Percentiles rank a stretch among this genome's conserved stretches.
phyloP scores from a whole-genome alignment of 2,113 vertebrate species.

The Martes martes region DNA sequence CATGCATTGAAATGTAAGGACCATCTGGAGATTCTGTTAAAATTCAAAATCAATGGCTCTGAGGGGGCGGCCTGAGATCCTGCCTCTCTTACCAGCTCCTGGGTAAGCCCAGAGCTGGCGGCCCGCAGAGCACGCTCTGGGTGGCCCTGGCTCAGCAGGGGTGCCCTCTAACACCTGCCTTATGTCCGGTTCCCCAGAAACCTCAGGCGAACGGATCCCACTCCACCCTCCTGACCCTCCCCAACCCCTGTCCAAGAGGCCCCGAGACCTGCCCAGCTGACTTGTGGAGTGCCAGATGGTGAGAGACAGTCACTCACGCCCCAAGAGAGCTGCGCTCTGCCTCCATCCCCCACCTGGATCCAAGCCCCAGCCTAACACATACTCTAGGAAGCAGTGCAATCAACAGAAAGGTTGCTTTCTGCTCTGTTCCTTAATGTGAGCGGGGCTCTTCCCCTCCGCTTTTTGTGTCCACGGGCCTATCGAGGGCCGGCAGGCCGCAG shows the following conservation, averaged over 20 bases:
- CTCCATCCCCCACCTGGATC: too few relatives aligned
- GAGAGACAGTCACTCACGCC: not conserved
- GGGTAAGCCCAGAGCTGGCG: not conserved
- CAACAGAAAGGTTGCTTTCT: not conserved
- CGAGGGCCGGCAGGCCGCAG: not conserved
- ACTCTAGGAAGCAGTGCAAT: too few relatives aligned
- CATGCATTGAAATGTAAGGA: not conserved
- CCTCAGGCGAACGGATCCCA: not conserved
- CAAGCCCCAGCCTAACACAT: not conserved
- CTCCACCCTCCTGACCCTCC: not conserved
- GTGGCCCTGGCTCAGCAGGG: too few relatives aligned
- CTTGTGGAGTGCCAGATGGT: not conserved
- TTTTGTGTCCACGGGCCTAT: rapidly evolving
- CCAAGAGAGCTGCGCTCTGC: not conserved
- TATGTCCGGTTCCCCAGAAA: not conserved
- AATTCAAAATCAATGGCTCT: not conserved
- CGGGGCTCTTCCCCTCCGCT: not conserved
- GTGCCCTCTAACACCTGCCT: not conserved
- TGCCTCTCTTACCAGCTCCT: not conserved
- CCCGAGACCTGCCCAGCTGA: not conserved
- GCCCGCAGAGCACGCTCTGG: not conserved
- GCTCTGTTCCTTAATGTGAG: not conserved
- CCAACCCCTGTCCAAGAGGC: not conserved
- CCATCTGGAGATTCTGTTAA: not conserved
- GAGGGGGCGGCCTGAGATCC: not conserved